Base-by-base conservation (phyloP, 2,797 vertebrate genomes). In the Sebastes matsubarae region DNA sequence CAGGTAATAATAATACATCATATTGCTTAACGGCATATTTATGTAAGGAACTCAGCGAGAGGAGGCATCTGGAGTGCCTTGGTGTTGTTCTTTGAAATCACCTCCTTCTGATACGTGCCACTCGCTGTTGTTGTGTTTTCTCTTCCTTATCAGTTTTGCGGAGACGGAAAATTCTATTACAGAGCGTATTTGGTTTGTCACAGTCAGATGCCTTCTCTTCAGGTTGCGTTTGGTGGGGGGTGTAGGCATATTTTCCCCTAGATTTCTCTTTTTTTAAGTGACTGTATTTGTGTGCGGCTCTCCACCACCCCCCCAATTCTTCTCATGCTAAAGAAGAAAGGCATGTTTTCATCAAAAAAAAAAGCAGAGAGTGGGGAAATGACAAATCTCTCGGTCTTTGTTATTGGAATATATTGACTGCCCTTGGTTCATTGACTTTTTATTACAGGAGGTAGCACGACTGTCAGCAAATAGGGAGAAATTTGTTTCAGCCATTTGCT, bases 381-480 rank as follows among this genome's bases (percentile, higher is more conserved):
- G 90, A 94, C 90, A 94, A 93, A 91, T 93, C 91, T 93, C 86
- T 83, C 82, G 66, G 80, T 93, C 92, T 96, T 94, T 95, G 91
- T 94, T 95, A 94, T 94, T 94, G 95, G 93, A 95, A 94, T 97
- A 94, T 94, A 96, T 94, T 94, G 95, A 95, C 95, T 94, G 96
- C 93, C 87, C 91, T 95, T 96, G 97, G 94, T 96, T 97, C 96
- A 92, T 95, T 97, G 96, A 97, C 95, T 97, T 97, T 97, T 97
- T 97, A 96, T 98, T 97, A 97, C 96, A 96, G 93, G 93, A 96
- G 96, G 95, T 97, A 94, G 95, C 95, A 95, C 89, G 93, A 95
- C 92, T 94, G 91, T 94, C 95, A 95, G 95, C 94, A 95, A 95
- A 96, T 93, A 92, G 73, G 81, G 83, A 94, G 90, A 95, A 89